phyloP scores from a whole-genome alignment of 1,140 invertebrate genomes.

The Formica selysi region DNA sequence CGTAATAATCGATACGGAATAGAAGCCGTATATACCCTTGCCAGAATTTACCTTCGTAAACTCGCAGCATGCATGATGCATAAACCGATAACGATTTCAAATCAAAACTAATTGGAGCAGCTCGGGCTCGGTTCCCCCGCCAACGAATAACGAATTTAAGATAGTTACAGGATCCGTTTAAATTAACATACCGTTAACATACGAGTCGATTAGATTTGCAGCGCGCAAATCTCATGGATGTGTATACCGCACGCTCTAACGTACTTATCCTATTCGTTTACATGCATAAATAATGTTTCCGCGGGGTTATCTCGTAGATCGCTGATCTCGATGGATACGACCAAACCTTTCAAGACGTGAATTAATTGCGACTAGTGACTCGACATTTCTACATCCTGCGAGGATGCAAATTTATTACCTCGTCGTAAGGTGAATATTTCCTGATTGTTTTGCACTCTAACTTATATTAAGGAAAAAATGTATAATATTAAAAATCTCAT shows the following conservation, averaged over 20 bases:
- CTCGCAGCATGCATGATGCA: constrained; percentile 36
- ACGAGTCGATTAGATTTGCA: constrained; percentile 43
- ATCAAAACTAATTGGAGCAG: constrained; percentile 57
- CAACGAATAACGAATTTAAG: constrained; percentile 57
- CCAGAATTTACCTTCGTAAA: constrained; percentile 7
- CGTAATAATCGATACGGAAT: constrained; percentile 55
- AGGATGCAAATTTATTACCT: constrained; percentile 54
- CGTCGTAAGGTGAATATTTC: constrained; percentile 31
- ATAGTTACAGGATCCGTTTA: constrained; percentile 45
- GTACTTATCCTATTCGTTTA: constrained; percentile 62
- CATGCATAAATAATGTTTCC: constrained; percentile 64
- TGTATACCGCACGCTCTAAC: constrained; percentile 29
- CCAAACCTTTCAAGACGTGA: constrained; percentile 44
- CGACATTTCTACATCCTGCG: constrained; percentile 23
- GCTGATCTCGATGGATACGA: constrained; percentile 43
- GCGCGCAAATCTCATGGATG: constrained; percentile 29
- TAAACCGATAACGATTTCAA: constrained; percentile 59
- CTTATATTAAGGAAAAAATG: background rate
- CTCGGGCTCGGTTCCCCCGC: constrained; percentile 1
- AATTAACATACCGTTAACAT: constrained; percentile 52
- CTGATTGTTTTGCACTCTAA: constrained; percentile 6
- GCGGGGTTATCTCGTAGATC: constrained; percentile 38
- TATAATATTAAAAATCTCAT: background rate
- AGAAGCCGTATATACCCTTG: background rate
- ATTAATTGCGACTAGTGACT: constrained; percentile 54